Percentiles rank a stretch among this genome's conserved stretches.
Conservation (phyloP, 2,113 vertebrate species). For the Anoura caudifer region DNA sequence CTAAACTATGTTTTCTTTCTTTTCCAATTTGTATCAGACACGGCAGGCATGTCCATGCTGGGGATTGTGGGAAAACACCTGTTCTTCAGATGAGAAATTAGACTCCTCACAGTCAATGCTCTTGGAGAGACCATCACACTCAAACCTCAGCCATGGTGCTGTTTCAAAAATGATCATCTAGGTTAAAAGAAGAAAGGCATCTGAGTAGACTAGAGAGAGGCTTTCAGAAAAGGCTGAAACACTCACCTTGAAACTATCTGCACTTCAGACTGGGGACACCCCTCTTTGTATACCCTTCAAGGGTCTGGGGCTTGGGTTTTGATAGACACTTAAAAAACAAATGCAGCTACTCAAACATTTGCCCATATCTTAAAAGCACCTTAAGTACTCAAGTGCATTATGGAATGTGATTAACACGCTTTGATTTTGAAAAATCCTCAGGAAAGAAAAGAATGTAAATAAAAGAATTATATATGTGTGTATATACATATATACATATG, state of each 20-base stretch:
- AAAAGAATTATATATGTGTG: not conserved
- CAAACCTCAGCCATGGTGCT: not conserved
- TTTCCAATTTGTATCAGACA: not conserved
- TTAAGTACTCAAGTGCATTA: conserved; percentile 41
- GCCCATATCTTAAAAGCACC: conserved; percentile 49
- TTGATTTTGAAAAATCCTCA: conserved; percentile 66
- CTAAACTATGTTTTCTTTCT: not conserved
- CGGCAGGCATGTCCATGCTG: not conserved
- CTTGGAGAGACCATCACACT: not conserved
- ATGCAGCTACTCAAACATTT: conserved; percentile 69
- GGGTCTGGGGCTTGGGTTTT: not conserved
- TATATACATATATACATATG: conserved; percentile 35
- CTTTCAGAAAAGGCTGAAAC: not conserved
- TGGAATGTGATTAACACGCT: conserved; percentile 62
- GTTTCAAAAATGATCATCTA: not conserved
- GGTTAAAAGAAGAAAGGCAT: not conserved
- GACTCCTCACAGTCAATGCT: not conserved
- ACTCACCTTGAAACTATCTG: conserved; percentile 7
- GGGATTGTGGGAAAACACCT: not conserved
- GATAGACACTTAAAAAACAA: conserved; percentile 51
- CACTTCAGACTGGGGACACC: not conserved
- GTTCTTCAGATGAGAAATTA: conserved; percentile 30
- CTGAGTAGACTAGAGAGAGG: not conserved
- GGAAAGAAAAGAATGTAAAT: conserved; percentile 67
- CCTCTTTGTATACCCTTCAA: not conserved